Percentiles rank a stretch among this genome's conserved stretches.
These are phyloP conservation scores for Micropterix aruncella DNA, from an alignment of 2,888 invertebrate species.

Conservation along the genomic window DNA sequence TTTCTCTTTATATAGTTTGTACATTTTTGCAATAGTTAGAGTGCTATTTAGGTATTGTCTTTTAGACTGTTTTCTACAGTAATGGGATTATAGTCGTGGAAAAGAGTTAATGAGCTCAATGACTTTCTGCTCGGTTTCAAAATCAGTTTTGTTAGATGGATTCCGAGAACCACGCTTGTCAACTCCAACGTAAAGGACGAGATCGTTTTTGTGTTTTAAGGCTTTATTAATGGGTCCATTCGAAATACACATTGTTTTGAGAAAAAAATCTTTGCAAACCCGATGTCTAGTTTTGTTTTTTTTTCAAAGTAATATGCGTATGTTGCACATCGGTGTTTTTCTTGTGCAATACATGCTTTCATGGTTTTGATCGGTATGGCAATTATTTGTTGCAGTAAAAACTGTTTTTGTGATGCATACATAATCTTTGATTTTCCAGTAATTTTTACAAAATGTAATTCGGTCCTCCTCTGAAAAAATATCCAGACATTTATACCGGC, in stretches of 20 bases:
- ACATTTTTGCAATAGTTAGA: constrained; percentile 10
- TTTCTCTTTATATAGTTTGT: constrained; percentile 8
- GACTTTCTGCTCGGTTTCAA: too few species aligned
- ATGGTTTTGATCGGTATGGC: not conserved
- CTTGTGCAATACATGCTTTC: too few species aligned
- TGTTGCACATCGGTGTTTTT: too few species aligned
- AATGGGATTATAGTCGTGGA: constrained; percentile 10
- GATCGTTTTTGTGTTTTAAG: constrained; percentile 6
- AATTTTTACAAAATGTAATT: too few species aligned
- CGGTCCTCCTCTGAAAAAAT: too few species aligned
- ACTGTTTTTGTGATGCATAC: constrained; percentile 6
- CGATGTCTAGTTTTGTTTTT: too few species aligned
- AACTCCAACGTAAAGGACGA: constrained; percentile 4
- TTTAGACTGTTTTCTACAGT: constrained; percentile 9
- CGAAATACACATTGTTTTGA: constrained; percentile 10
- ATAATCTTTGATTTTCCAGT: constrained; percentile 5
- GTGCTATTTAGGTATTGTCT: constrained; percentile 9
- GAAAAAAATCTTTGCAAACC: constrained; percentile 9
- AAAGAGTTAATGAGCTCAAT: constrained; percentile 9
- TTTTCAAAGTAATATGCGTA: not conserved
- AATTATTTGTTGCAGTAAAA: constrained; percentile 1
- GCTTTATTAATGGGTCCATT: constrained; percentile 9
- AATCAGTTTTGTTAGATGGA: too few species aligned
- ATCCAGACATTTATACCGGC: too few species aligned
- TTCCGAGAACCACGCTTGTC: too few species aligned